Conservation (phyloP, 2,888 invertebrate species). For the Yponomeuta malinellus region DNA sequence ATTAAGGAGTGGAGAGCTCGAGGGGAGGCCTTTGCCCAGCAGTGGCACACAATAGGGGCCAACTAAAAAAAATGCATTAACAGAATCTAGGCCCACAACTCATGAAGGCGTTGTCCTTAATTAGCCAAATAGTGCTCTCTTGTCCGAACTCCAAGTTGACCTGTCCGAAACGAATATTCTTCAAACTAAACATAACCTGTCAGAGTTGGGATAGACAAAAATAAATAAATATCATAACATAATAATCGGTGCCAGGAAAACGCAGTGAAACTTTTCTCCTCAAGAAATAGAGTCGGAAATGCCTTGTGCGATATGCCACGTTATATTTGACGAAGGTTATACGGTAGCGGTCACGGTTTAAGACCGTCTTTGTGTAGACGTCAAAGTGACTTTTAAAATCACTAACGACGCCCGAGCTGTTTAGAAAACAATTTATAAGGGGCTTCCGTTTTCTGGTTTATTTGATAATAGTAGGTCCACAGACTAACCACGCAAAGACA, state of each 20-base stretch:
- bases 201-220: conserved; percentile 9
- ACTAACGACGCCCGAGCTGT: conserved; percentile 56
- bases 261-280: neutral
- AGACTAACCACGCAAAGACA: too few relatives aligned
- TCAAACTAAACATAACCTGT: conserved; percentile 6
- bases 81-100: neutral
- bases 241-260: neutral
- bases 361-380: conserved; percentile 35
- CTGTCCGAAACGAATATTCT: neutral
- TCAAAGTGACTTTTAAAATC: conserved; percentile 44
- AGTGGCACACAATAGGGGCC: too few relatives aligned
- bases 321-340: conserved; percentile 1
- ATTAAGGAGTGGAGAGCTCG: too few relatives aligned
- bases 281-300: neutral
- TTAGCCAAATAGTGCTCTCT: neutral
- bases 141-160: neutral
- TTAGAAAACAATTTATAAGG: conserved; percentile 67
- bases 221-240: conserved; percentile 8
- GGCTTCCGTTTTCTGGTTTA: conserved; percentile 68
- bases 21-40: too few relatives aligned
- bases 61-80: too few relatives aligned
- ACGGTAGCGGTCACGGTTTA: conserved; percentile 21
- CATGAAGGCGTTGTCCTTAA: neutral
- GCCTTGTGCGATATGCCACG: neutral
- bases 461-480: conserved; percentile 56